Evolutionary conservation across 2,888 invertebrate genomes (phyloP), one percentile per base, ranked within the genome.

Genomic region (Drosophila tanythrix): DNA sequence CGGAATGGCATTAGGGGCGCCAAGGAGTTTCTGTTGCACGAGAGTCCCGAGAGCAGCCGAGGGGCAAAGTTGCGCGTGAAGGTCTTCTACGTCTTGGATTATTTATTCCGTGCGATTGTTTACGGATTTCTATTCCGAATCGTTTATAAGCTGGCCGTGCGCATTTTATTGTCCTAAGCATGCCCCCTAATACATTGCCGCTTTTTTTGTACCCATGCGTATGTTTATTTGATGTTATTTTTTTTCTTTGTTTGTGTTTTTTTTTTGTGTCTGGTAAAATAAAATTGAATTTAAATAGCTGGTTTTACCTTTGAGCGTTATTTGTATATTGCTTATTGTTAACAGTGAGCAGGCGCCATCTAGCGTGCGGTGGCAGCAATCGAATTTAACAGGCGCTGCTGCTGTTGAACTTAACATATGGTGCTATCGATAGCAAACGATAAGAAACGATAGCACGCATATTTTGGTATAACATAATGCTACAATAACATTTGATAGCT

Each of bases 11-110:
- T 92, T 3, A 74, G 81, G 1, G 93, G 93, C 11, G 92, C 92
- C 18, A 92, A 92, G 66, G 83, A 90, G 62, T 93, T 80, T 64
- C 73, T 93, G 7, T 18, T 93, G 25, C 83, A 92, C 11, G 92
- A 93, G 70, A 82, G 88, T 25, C 86, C 89, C 13, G 88, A 88
- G 0, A 89, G 90, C 57, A 85, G 85, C 50, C 70, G 57, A 0
- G 76, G 73, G 18, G 88, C 91, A 18, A 84, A 79, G 3, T 52
- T 83, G 10, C 87, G 92, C 13, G 58, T 91, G 0, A 85, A 83
- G 56, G 77, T 92, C 25, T 90, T 89, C 53, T 66, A 68, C 18
- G 76, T 84, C 4, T 57, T 92, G 40, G 82, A 92, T 62, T 86
- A 66, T 38, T 33, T 89, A 11, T 73, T 70, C n/a, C 83, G 90